phyloP scores from a whole-genome alignment of 2,888 invertebrate species.

The Troides helena region DNA sequence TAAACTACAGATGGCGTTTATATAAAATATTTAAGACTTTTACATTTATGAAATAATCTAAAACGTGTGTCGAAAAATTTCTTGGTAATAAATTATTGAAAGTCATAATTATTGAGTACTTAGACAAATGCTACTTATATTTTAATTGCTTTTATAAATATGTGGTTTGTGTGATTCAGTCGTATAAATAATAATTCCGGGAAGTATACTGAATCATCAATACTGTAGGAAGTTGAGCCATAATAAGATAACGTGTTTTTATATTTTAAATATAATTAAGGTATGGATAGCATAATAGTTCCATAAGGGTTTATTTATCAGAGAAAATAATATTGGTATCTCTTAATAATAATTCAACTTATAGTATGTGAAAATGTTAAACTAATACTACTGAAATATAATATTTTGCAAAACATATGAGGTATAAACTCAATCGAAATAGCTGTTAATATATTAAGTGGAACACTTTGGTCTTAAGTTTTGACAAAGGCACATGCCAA shows the following conservation, averaged over 20 bases:
- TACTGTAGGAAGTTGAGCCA: background rate
- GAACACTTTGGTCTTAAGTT: background rate
- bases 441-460: background rate
- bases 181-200: background rate
- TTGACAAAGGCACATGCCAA: background rate
- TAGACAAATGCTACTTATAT: background rate
- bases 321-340: no score
- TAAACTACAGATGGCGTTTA: conserved; percentile 9
- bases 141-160: background rate
- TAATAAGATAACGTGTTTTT: background rate
- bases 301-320: no score
- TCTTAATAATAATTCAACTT: background rate
- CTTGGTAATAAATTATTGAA: no score
- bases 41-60: background rate
- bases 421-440: background rate
- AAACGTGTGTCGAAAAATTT: background rate
- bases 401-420: background rate
- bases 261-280: background rate
- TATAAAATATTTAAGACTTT: background rate
- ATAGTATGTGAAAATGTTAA: background rate
- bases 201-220: background rate
- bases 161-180: background rate
- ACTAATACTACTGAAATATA: background rate
- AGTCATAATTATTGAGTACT: no score
- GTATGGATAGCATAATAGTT: background rate